Evolutionary conservation across 1,140 invertebrate genomes (phyloP), one percentile per base, ranked within the genome.

Genomic region (Oedothorax gibbosus): DNA sequence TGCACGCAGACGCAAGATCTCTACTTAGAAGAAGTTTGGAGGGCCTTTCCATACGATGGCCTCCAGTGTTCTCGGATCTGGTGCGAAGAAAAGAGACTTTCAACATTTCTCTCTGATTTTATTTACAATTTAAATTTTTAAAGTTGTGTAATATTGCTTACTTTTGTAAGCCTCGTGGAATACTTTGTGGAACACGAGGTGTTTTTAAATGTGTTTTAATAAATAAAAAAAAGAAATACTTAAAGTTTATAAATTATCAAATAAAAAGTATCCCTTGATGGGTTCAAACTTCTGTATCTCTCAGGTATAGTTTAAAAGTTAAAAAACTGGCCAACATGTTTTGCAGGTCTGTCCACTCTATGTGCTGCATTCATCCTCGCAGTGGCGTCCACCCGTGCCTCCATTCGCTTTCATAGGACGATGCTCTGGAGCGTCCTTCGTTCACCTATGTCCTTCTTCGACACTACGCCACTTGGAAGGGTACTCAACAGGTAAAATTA

Each of bases 381-480:
- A 49, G 50, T 84, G 35, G 82, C 60, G 56, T 71, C 83, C 11
- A 85, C 83, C 9, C 50, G 75, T 21, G 87, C 88, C 7, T 87
- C 88, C 14, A 68, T 51, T 14, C 56, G 53, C 11, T 86, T 88
- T 5, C 88, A 89, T 62, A 50, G 60, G 21, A 49, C 85, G 14
- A 88, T 91, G 86, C 62, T 90, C 7, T 15, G 83, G 15, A 88
- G 88, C 60, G 87, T 90, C 15, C n/a, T 91, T n/a, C 85, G 85
- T 10, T 88, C 89, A 7, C 89, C 90, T 9, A 90, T 91, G 89
- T 83, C 82, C 7, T 91, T 91, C 86, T 91, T 91, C 82, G 90
- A 91, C 60, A 90, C 89, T 0, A 91, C 90, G 18, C 90, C 91
- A n/a, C 35, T 89, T 7, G 90, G 90, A 60, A 66, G 85, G 12